These are phyloP conservation scores for Syncerus caffer DNA, from an alignment of 2,797 vertebrate genomes.

Conservation along the genomic window DNA sequence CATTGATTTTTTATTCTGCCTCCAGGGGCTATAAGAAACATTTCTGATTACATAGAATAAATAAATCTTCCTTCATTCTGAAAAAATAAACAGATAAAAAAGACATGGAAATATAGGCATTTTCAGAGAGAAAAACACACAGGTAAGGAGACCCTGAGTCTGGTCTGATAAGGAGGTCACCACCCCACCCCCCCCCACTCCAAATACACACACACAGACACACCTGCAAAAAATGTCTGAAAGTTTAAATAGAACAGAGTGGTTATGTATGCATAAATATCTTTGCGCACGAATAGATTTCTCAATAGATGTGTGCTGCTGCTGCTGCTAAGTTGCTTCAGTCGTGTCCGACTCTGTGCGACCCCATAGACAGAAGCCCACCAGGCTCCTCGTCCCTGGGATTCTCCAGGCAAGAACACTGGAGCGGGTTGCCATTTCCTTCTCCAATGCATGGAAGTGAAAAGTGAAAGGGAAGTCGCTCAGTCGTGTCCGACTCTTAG, in stretches of 20 bases:
- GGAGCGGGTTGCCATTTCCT: too few species aligned
- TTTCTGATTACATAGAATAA: neutral
- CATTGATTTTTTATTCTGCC: neutral
- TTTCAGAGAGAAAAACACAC: neutral
- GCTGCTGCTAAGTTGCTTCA: too few species aligned
- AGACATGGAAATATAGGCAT: neutral
- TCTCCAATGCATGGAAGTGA: too few species aligned
- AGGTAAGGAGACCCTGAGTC: neutral
- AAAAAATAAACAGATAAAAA: neutral
- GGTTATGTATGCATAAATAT: neutral
- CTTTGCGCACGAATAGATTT: neutral
- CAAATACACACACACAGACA: neutral
- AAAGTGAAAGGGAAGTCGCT: too few species aligned
- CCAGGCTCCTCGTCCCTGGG: too few species aligned
- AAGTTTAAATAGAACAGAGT: neutral
- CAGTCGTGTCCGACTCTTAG: too few species aligned
- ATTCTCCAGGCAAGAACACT: too few species aligned
- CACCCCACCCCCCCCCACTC: accelerated
- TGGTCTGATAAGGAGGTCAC: neutral
- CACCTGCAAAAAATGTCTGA: neutral
- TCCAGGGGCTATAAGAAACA: neutral
- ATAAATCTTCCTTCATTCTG: neutral
- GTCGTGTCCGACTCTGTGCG: too few species aligned
- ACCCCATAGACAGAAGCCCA: too few species aligned
- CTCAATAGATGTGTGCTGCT: neutral